Conservation (phyloP, 1,140 invertebrate genomes). For the Drosophila orosa region DNA sequence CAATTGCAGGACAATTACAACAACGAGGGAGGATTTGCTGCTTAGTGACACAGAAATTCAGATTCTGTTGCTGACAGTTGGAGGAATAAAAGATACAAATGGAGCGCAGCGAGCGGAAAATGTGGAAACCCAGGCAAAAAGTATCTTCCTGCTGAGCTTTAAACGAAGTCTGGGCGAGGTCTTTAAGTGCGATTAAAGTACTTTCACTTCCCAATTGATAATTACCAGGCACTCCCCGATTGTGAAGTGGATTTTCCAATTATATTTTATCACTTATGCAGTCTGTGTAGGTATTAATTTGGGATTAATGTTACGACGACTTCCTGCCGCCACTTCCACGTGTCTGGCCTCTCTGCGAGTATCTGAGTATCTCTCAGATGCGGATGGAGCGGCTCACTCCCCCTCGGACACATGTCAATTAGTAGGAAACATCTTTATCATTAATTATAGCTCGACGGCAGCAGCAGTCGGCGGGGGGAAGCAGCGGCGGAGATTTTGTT, state of each 20-base stretch:
- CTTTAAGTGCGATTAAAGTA: conserved; percentile 22
- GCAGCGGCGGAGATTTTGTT: conserved; percentile 14
- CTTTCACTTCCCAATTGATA: conserved; percentile 34
- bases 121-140: conserved; percentile 13
- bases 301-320: conserved; percentile 40
- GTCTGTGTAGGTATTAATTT: conserved; percentile 47
- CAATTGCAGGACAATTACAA: conserved; percentile 47
- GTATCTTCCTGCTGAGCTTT: conserved; percentile 11
- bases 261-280: conserved; percentile 63
- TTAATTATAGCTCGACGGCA: conserved; percentile 51
- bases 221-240: conserved; percentile 17
- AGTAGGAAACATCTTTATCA: conserved; percentile 59
- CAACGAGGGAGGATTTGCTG: conserved; percentile 18
- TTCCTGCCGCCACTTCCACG: conserved; percentile 39
- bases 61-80: conserved; percentile 60
- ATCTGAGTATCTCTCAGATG: conserved; percentile 18
- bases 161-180: neutral
- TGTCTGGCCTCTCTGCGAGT: neutral
- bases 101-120: conserved; percentile 30
- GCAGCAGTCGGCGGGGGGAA: neutral
- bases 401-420: conserved; percentile 43
- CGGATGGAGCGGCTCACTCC: neutral
- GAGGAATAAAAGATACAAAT: conserved; percentile 57
- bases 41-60: conserved; percentile 60
- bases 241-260: conserved; percentile 64